Evolutionary conservation across 2,113 vertebrate species (phyloP).

Genomic region (Ailuropoda melanoleuca): DNA sequence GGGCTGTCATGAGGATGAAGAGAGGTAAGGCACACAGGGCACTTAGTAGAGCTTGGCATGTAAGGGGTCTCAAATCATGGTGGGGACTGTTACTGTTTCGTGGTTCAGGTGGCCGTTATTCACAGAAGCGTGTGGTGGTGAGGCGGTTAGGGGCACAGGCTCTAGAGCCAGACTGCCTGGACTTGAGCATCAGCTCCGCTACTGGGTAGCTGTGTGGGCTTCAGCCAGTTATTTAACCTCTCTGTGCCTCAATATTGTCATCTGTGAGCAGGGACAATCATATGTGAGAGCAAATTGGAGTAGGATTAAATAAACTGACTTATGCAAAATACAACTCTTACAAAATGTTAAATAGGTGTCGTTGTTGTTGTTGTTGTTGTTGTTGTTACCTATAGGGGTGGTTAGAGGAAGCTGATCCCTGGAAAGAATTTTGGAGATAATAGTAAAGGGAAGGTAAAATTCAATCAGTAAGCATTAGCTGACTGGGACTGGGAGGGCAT

Average conservation of each 20-base stretch:
- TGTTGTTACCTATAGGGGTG: neutral
- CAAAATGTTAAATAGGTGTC: neutral
- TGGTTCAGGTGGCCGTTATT: neutral
- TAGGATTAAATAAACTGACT: neutral
- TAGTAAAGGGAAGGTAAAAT: neutral
- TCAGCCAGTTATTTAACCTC: neutral
- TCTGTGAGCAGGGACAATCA: neutral
- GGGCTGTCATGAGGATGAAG: neutral
- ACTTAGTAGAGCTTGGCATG: neutral
- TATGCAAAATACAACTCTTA: neutral
- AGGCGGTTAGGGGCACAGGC: neutral
- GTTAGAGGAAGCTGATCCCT: neutral
- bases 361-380: neutral
- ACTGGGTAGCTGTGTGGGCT: neutral
- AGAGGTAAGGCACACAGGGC: rapidly evolving
- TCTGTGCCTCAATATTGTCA: neutral
- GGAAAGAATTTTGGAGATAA: neutral
- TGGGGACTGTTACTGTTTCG: too few relatives aligned
- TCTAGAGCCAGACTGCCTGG: neutral
- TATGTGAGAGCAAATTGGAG: neutral
- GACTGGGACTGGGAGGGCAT: neutral
- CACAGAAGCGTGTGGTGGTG: rapidly evolving
- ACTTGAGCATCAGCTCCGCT: neutral
- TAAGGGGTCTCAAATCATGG: neutral
- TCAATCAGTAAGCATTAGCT: neutral